Base-by-base conservation (phyloP, 2,113 vertebrate species). In the Dicerorhinus sumatrensis region DNA sequence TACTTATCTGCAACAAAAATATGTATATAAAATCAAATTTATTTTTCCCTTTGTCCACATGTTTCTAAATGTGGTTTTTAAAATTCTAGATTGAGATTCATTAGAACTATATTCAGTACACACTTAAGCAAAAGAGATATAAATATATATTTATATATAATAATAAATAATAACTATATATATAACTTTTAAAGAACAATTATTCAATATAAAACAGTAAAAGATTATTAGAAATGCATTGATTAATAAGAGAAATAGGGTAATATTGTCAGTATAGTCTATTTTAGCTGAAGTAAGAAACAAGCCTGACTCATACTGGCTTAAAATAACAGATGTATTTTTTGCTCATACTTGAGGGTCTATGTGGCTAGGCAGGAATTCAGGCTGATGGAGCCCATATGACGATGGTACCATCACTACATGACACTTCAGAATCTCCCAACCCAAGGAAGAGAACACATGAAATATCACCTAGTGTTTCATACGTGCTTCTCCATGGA, bases 381-480 rank as follows among this genome's bases (percentile, higher is more conserved):
- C 31, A 25, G 58, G 48, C 56, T 25, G 36, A 23, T 8, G 14
- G 21, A 42, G 20, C 3, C 51, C 69, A 18, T 2, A 8, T 13
- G 31, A 12, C 0, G 36, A 60, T 27, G 21, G 21, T 46, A 23
- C 6, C 13, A 0, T 33, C 1, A 7, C 29, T 2, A n/a, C 27
- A 1, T 0, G 14, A 10, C 1, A 0, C 60, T 23, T 36, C 6
- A 8, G 36, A 4, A 21, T 31, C 46, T n/a, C 36, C 56, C 48
- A n/a, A 0, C 6, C 63, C 48, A 6, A 14, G 21, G 63, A 46
- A 73, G 70, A 63, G 0, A 33, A 17, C 13, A 17, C 4, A 20
- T 3, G 54, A 10, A 27, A 11, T 7, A 31, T 13, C 2, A 3
- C 16, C 27, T 0, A 3, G 11, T 3, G 7, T 7, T 54, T 80